Base-by-base conservation (phyloP, 2,888 invertebrate genomes). In the Sminthurides aquaticus region DNA sequence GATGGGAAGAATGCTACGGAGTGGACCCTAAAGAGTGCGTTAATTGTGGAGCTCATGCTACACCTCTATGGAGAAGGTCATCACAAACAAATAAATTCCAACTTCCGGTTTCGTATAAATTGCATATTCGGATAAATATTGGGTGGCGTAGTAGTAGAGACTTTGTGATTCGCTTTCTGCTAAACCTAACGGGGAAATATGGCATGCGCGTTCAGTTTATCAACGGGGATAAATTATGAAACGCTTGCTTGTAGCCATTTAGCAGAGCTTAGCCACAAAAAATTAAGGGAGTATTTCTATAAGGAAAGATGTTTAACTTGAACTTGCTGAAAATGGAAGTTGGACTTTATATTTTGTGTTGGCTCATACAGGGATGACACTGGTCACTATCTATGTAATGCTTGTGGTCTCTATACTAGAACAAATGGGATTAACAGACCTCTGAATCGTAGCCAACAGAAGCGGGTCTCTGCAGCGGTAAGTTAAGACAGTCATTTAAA, bases 351-450 rank as follows among this genome's bases (percentile, higher is more conserved):
- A 59, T 62, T 59, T 64, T 64, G 55, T 64, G 60, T 64, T 64
- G 64, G 58, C 59, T 58, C 57, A 52, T 58, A 43, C 64, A 65
- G 84, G 60, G 84, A 84, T 75, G 82, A 82, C 27, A 81, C 82
- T 34, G 83, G 83, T 15, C 82, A 84, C 76, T 84, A 84, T 76
- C 76, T 83, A 69, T 85, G 84, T 78, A 85, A 84, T 76, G 84
- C 84, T 26, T 84, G 84, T 75, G 87, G 87, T 74, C 82, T 87
- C 63, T 85, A 85, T 78, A 82, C 83, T 76, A 84, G 83, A 77
- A 84, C 85, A 80, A 86, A 86, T 79, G 87, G 87, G 75, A 83
- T 89, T 78, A 90, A 90, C 81, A 82, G 91, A 71, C 90, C 90
- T 66, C 82, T 87, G 67, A 86, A 89, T 77, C 83, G 85, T 62